Evolutionary conservation across 2,888 invertebrate species (phyloP).

Genomic region (Scaptodrosophila latifasciaeformis): DNA sequence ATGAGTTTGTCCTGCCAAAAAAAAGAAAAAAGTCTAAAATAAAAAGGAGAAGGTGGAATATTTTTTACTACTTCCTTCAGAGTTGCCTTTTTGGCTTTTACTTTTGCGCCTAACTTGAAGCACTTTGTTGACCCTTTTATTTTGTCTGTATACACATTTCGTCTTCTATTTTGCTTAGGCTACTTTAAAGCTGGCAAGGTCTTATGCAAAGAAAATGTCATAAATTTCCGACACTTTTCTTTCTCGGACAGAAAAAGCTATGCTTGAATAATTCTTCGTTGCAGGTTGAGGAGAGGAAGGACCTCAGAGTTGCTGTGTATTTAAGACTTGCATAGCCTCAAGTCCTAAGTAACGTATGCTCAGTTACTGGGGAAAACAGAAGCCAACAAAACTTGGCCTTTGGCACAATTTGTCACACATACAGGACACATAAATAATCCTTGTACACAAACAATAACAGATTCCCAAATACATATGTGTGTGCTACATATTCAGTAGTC

Average conservation of each 20-base stretch:
- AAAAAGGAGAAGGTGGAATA: constrained; percentile 37
- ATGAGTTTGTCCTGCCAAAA: constrained; percentile 60
- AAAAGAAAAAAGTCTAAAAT: constrained; percentile 49
- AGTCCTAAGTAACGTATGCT: too few relatives aligned
- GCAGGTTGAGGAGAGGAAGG: too few relatives aligned
- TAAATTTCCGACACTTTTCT: constrained; percentile 67
- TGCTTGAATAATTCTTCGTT: constrained; percentile 20
- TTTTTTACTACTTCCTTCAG: constrained; percentile 59
- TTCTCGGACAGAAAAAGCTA: constrained; percentile 26
- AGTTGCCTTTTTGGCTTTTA: constrained; percentile 35
- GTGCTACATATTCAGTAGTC: constrained; percentile 11
- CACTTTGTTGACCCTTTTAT: constrained; percentile 60
- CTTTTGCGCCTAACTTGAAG: constrained; percentile 45
- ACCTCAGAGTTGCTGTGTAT: too few relatives aligned
- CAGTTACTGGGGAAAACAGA: too few relatives aligned
- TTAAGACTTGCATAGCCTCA: too few relatives aligned
- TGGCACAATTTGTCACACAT: constrained; percentile 65
- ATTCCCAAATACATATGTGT: constrained; percentile 12
- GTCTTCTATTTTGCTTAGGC: constrained; percentile 20
- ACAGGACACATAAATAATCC: constrained; percentile 58
- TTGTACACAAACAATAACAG: too few relatives aligned
- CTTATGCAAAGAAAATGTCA: constrained; percentile 42
- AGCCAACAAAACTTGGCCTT: too few relatives aligned
- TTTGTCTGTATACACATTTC: too few relatives aligned
- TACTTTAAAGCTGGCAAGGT: constrained; percentile 26